A percentile compares a stretch with the other conserved stretches of the same genome.
Conservation (phyloP, 1,140 invertebrate species). For the Venturia canescens region DNA sequence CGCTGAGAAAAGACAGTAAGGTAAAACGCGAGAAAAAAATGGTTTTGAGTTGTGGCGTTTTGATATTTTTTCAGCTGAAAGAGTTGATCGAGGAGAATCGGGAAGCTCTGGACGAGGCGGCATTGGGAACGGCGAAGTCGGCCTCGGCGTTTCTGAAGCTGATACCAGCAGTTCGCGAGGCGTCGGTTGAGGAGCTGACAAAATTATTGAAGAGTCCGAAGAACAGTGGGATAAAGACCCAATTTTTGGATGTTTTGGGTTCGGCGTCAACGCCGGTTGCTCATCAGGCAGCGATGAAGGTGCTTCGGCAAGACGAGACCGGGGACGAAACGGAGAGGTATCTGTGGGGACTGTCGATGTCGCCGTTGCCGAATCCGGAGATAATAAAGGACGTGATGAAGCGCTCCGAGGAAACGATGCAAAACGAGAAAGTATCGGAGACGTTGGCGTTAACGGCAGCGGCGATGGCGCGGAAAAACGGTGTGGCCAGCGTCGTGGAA, state of each 20-base stretch:
- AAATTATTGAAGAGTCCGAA: constrained; percentile 78
- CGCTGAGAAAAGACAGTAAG: too few species aligned
- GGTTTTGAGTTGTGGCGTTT: not conserved
- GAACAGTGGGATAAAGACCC: constrained; percentile 75
- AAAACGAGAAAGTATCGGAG: constrained; percentile 80
- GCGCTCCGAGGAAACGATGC: constrained; percentile 74
- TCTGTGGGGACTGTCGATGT: constrained; percentile 83
- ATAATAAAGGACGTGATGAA: constrained; percentile 80
- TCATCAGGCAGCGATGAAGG: constrained; percentile 83
- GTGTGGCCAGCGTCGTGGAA: constrained; percentile 62
- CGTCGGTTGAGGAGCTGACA: constrained; percentile 79
- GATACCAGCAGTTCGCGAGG: constrained; percentile 78
- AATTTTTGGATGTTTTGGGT: constrained; percentile 84
- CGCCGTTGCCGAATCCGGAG: constrained; percentile 71
- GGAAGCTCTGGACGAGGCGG: constrained; percentile 75
- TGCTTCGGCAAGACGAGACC: constrained; percentile 79
- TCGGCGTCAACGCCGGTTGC: constrained; percentile 82
- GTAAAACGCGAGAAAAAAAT: too few species aligned
- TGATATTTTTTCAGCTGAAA: constrained; percentile 70
- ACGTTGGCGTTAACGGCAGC: constrained; percentile 82
- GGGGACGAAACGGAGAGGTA: constrained; percentile 84
- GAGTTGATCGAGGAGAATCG: constrained; percentile 78
- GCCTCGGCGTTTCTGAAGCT: constrained; percentile 82
- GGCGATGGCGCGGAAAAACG: constrained; percentile 78
- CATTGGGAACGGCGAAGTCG: constrained; percentile 81